Evolutionary conservation across 2,113 vertebrate genomes (phyloP), one percentile per base, ranked within the genome.

Genomic region (Oncorhynchus mykiss): DNA sequence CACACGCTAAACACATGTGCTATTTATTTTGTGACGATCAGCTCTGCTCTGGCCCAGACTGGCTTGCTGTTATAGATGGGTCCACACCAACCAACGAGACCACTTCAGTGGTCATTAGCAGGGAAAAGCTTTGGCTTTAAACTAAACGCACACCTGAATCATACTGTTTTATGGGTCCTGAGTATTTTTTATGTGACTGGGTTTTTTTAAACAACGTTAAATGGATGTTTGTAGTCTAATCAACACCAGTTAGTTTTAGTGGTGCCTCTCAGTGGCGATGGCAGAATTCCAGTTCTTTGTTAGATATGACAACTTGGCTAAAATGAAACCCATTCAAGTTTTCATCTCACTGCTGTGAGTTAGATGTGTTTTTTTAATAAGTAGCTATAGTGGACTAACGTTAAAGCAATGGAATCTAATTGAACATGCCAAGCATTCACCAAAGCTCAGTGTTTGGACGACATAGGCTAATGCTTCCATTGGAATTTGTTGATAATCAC

Each of bases 131-230:
- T 91, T 89, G 88, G 85, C 79, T 88, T 88, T 89, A 86, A 57
- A 57, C 13, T 88, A 92, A 91, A 88, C 79, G 76, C 79, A 83
- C 87, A 79, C 78, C 82, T 83, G 74, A 86, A 86, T 87, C 88
- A 85, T 39, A 85, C 90, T 88, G 89, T 91, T 94, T 94, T 93
- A 93, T 90, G 74, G 87, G 80, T 82, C 83, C 73, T 60, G 59
- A 67, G 79, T 88, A 83, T 31, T 85, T 94, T 93, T 93, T 90
- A 91, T 93, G 84, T 87, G 89, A 92, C 86, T 91, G 82, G 51
- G 80, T 93, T 92, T 91, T 91, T 91, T 74, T 77, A 87, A 89
- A 90, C 77, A 78, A 90, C 78, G 79, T 86, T 85, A 91, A 92
- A 86, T 91, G 86, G 73, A 88, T 85, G 72, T 85, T 87, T 86